A percentile compares a stretch with the other conserved stretches of the same genome.
These are phyloP conservation scores for Trichonephila clavata DNA, from an alignment of 1,140 invertebrate species.

Conservation along the genomic window DNA sequence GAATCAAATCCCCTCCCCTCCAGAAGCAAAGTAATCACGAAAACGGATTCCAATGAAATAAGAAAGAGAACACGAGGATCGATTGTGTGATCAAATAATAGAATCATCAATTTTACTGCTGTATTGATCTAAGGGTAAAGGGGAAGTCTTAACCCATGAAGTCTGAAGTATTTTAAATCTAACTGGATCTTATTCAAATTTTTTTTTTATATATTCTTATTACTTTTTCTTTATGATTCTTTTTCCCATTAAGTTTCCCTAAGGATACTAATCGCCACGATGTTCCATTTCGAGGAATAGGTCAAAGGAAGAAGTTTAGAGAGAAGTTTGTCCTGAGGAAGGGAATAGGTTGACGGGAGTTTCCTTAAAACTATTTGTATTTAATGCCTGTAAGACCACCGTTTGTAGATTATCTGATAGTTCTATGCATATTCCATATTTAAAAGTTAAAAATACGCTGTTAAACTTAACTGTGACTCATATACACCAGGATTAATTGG, in stretches of 20 bases:
- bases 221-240: not conserved
- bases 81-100: constrained; percentile 69
- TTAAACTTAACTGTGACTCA: too few relatives aligned
- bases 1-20: not conserved
- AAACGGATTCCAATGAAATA: constrained; percentile 57
- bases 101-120: constrained; percentile 56
- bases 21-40: not conserved
- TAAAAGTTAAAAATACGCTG: too few relatives aligned
- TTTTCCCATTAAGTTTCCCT: not conserved
- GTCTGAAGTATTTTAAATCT: constrained; percentile 12
- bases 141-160: not conserved
- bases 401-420: too few relatives aligned
- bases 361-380: not conserved
- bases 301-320: not conserved
- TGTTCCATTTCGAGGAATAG: not conserved
- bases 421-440: too few relatives aligned
- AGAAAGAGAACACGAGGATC: constrained; percentile 1
- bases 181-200: constrained; percentile 1
- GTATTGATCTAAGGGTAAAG: constrained; percentile 9
- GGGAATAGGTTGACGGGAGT: not conserved
- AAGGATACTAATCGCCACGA: not conserved
- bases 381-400: too few relatives aligned
- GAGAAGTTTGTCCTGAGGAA: not conserved
- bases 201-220: too few relatives aligned
- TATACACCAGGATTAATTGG: too few relatives aligned